Evolutionary conservation across 2,797 vertebrate species (phyloP), one percentile per base, ranked within the genome.

Genomic region (Sparus aurata): DNA sequence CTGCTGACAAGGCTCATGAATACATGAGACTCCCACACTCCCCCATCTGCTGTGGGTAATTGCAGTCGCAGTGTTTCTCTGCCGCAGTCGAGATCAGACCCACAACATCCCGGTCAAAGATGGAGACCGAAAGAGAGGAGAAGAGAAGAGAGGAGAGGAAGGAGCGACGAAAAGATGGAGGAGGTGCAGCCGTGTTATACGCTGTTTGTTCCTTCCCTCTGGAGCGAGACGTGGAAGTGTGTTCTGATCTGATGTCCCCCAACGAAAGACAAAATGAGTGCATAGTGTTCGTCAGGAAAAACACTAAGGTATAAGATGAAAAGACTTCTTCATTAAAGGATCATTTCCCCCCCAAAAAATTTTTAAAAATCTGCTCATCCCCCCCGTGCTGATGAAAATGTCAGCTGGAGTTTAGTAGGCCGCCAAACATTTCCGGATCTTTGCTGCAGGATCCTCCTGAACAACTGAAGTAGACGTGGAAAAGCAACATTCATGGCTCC

Each of bases 31-130:
- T 75, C 92, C 90, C 89, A 92, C 90, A 80, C 86, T 83, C 75
- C 69, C 83, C 91, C 90, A 92, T 93, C 93, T 93, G 92, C 80
- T 89, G 80, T 67, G 59, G 63, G 74, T 90, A 59, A 82, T 84
- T 89, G 77, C 86, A 82, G 84, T 84, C 47, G 34, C 75, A 73
- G 78, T 45, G 69, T 73, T 79, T 83, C 85, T 78, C 59, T 71
- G 68, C 83, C 22, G 69, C 80, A 90, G 69, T 73, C 20, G 22
- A 83, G 76, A 87, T 89, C 69, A 75, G 60, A 74, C 73, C 57
- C 55, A 27, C 3, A 69, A 53, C 75, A 66, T 68, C 65, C 64
- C 45, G 75, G 66, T 73, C 49, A 68, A 52, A 75, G 71, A 83
- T 9, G 46, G 65, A 76, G 70, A 27, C 18, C 8, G 3, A 22